Evolutionary conservation across 1,140 invertebrate genomes (phyloP).

Genomic region (Saccostrea echinata): DNA sequence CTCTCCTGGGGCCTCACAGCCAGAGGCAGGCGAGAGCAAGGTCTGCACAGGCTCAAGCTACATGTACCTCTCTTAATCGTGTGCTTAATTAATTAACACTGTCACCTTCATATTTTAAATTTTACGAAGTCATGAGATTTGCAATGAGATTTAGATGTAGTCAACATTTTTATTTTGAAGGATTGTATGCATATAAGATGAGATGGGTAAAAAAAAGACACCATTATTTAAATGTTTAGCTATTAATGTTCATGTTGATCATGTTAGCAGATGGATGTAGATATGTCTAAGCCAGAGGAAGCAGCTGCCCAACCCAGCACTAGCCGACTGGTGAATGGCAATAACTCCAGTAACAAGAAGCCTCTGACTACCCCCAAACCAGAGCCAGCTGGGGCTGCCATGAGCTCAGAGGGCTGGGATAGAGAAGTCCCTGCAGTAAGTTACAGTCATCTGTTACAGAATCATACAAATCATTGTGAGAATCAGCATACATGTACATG

Average conservation of each 20-base stretch:
- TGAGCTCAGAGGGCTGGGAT: slow-evolving; percentile 18
- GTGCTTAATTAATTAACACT: too few relatives aligned
- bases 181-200: too few relatives aligned
- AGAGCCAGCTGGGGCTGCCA: slow-evolving; percentile 49
- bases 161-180: too few relatives aligned
- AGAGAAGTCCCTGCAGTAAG: slow-evolving; percentile 43
- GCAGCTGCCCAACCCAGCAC: slow-evolving; percentile 40
- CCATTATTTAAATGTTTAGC: too few relatives aligned
- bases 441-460: background rate
- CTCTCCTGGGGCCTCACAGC: slow-evolving; percentile 45
- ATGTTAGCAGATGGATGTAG: slow-evolving; percentile 44
- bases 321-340: slow-evolving; percentile 8
- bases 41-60: background rate
- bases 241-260: background rate
- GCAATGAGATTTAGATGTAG: too few relatives aligned
- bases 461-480: background rate
- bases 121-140: too few relatives aligned
- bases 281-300: slow-evolving; percentile 29
- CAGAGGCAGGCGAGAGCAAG: background rate
- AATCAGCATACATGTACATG: background rate
- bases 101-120: too few relatives aligned
- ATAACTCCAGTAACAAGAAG: background rate
- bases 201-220: too few relatives aligned
- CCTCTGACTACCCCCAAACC: slow-evolving; percentile 31
- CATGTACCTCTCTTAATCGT: too few relatives aligned